Conservation (phyloP, 2,888 invertebrate genomes). For the Ennomos quercinarius region DNA sequence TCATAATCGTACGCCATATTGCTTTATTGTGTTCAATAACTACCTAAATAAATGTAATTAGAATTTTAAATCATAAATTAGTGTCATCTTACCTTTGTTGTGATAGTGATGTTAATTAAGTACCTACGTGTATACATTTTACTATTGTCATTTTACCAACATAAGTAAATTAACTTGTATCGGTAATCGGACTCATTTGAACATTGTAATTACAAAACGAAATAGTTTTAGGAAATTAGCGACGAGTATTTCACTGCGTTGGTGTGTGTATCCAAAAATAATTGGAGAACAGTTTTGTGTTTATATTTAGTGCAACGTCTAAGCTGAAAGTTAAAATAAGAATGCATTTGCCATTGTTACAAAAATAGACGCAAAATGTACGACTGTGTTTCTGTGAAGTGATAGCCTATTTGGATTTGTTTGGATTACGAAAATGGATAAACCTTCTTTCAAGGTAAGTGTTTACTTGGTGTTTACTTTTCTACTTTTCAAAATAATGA, state of each 20-base stretch:
- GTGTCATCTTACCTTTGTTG: constrained; percentile 12
- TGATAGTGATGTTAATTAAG: constrained; percentile 16
- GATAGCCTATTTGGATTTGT: constrained; percentile 51
- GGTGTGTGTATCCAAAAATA: constrained; percentile 59
- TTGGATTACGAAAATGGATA: constrained; percentile 75
- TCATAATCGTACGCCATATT: constrained; percentile 78
- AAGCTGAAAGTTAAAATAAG: constrained; percentile 60
- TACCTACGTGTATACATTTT: constrained; percentile 11
- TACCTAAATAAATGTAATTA: constrained; percentile 50
- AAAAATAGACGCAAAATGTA: constrained; percentile 49
- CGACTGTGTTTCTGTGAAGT: constrained; percentile 54
- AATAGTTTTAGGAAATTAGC: constrained; percentile 3
- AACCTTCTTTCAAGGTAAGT: constrained; percentile 76
- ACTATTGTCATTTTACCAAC: constrained; percentile 17
- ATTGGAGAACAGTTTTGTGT: constrained; percentile 50
- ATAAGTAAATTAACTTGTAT: constrained; percentile 5
- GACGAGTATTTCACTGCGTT: constrained; percentile 22
- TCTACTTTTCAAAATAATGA: constrained; percentile 2
- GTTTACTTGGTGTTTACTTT: constrained; percentile 12
- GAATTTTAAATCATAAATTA: constrained; percentile 25
- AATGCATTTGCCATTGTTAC: constrained; percentile 65
- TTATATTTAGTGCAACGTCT: constrained; percentile 70
- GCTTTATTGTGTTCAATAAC: constrained; percentile 64
- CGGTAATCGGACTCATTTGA: neutral
- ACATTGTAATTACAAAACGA: neutral